Base-by-base conservation (phyloP, 2,888 invertebrate genomes). In the Apamea monoglypha region DNA sequence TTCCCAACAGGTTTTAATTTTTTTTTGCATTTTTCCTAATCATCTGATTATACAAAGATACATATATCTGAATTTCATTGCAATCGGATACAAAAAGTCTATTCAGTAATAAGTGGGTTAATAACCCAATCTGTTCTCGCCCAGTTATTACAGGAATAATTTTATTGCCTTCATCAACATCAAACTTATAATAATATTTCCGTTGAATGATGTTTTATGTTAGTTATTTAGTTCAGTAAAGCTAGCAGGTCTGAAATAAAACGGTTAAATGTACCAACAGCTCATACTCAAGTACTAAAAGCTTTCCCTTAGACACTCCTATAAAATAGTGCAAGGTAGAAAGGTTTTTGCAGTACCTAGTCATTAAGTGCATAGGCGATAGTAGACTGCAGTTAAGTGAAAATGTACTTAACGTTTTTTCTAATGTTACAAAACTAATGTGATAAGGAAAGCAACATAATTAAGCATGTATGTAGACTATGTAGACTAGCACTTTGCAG, bases 121-220 rank as follows among this genome's bases (percentile, higher is more conserved):
- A 86, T 50, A 66, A 67, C 36, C 50, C 70, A 63, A 66, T 69
- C 59, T 72, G 59, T 64, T 73, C 29, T 44, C 72, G 14, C 18
- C 14, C 66, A 74, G 36, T 50, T 71, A 82, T 44, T 67, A 70
- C 50, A 78, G 44, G 56, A 86, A 82, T 71, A 25, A 63, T 66
- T 71, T 83, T 67, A 86, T 73, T 76, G 70, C 74, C 29, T 56
- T 72, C 78, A 78, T 78, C 63, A 74, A 44, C 61, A 74, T 74
- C 3, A 56, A 74, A 32, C 44, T 68, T 47, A 61, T 69, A 72
- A 53, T 71, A 32, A 77, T 73, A 14, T 47, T 64, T 56, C 61
- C 63, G 71, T 67, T 64, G 63, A 59, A 25, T 14, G 36, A 53
- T 36, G 32, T 71, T 84, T 64, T 53, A 59, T 63, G 47, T 61